phyloP scores from a whole-genome alignment of 2,113 vertebrate species.

The Sclerurus mexicanus region DNA sequence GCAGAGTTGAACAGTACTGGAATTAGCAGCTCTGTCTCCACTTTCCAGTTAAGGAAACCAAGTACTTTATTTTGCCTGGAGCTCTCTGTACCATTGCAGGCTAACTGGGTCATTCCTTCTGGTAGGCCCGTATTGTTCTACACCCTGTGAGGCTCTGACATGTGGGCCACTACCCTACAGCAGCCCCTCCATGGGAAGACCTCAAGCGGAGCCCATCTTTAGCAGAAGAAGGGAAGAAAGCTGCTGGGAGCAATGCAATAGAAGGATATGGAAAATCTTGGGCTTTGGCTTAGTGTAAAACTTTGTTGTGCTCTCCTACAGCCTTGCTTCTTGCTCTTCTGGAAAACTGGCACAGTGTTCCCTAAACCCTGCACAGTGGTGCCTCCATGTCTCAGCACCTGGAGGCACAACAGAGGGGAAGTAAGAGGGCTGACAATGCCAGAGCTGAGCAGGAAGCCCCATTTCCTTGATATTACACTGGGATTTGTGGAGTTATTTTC shows the following conservation, averaged over 20 bases:
- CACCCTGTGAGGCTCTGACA: not conserved
- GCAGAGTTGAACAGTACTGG: not conserved
- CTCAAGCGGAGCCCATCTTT: not conserved
- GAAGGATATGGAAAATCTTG: not conserved
- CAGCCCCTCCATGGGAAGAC: not conserved
- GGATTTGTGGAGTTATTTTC: conserved; percentile 12
- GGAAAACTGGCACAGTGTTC: not conserved
- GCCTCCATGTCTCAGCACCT: not conserved
- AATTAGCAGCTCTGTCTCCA: not conserved
- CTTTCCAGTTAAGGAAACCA: not conserved
- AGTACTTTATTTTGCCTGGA: not conserved
- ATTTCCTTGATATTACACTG: not conserved
- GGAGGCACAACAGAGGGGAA: not conserved
- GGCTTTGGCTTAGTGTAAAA: not conserved
- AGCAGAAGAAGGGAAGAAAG: not conserved
- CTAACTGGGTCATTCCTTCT: not conserved
- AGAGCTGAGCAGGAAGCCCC: not conserved
- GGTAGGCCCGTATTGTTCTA: not conserved
- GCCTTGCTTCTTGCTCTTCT: not conserved
- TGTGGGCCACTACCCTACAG: not conserved
- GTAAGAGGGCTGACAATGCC: not conserved
- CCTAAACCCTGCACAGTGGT: not conserved
- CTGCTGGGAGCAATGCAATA: not conserved
- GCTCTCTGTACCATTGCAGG: not conserved
- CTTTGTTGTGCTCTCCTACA: not conserved